phyloP scores from a whole-genome alignment of 1,140 invertebrate genomes.

The Caenorhabditis tropicalis region DNA sequence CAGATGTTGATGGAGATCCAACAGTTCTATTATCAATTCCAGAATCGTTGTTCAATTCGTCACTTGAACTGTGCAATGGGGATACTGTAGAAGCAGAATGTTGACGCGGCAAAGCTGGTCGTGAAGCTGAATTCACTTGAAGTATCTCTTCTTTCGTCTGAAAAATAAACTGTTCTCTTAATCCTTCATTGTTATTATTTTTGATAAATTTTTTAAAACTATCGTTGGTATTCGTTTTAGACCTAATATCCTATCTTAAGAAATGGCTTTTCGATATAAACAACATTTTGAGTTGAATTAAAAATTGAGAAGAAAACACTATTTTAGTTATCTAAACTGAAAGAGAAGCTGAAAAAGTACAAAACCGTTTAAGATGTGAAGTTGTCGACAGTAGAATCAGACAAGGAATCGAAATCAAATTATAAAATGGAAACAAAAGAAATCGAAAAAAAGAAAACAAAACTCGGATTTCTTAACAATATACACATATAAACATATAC shows the following conservation, averaged over 20 bases:
- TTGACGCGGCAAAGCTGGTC: conserved; percentile 16
- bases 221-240: not conserved
- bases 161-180: not conserved
- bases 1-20: conserved; percentile 56
- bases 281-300: no score
- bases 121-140: conserved; percentile 3
- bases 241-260: no score
- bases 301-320: no score
- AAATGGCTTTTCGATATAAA: no score
- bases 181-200: no score
- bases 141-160: conserved; percentile 31
- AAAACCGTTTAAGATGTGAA: no score
- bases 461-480: not conserved
- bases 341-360: no score
- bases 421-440: not conserved
- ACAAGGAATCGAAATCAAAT: not conserved
- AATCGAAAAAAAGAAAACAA: not conserved
- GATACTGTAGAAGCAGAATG: conserved; percentile 20
- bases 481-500: not conserved
- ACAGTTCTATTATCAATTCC: conserved; percentile 55
- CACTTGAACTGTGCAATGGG: conserved; percentile 19
- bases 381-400: not conserved
- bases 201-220: no score
- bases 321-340: no score
- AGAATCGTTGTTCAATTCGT: conserved; percentile 54